Percentiles rank a stretch among this genome's conserved stretches.
phyloP scores from a whole-genome alignment of 2,113 vertebrate genomes.

The Stegastes partitus region DNA sequence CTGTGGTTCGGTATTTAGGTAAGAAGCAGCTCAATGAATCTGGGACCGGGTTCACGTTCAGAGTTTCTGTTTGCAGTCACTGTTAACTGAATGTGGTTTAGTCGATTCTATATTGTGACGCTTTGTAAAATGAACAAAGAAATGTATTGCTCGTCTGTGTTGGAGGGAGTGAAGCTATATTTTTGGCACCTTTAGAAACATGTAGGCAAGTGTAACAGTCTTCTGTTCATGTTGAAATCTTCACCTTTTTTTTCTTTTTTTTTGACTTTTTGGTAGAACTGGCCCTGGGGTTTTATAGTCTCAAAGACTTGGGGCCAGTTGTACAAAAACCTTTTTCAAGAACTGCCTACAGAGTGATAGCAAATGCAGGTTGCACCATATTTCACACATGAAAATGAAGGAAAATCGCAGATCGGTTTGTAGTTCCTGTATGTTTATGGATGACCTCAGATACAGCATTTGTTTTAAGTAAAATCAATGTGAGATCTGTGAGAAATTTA shows the following conservation, averaged over 20 bases:
- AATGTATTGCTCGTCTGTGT: too few relatives aligned
- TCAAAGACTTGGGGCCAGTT: background rate
- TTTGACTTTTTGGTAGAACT: too few relatives aligned
- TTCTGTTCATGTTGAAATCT: too few relatives aligned
- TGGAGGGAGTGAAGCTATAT: too few relatives aligned
- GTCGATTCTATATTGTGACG: background rate
- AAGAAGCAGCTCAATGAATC: slow-evolving; percentile 43
- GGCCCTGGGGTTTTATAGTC: too few relatives aligned
- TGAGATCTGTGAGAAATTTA: background rate
- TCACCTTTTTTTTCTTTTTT: too few relatives aligned
- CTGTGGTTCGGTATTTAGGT: slow-evolving; percentile 96
- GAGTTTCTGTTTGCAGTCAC: background rate
- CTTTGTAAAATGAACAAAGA: background rate
- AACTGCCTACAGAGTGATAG: too few relatives aligned
- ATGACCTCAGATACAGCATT: background rate
- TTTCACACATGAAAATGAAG: too few relatives aligned
- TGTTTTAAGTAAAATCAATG: background rate
- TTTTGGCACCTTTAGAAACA: background rate
- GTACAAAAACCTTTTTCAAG: too few relatives aligned
- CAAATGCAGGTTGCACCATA: too few relatives aligned
- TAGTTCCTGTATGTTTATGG: too few relatives aligned
- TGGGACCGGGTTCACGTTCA: background rate
- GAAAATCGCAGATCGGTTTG: too few relatives aligned
- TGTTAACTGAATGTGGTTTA: background rate
- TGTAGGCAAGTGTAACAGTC: background rate